These are phyloP conservation scores for Stramonita haemastoma DNA, from an alignment of 2,888 invertebrate species.

Conservation along the genomic window DNA sequence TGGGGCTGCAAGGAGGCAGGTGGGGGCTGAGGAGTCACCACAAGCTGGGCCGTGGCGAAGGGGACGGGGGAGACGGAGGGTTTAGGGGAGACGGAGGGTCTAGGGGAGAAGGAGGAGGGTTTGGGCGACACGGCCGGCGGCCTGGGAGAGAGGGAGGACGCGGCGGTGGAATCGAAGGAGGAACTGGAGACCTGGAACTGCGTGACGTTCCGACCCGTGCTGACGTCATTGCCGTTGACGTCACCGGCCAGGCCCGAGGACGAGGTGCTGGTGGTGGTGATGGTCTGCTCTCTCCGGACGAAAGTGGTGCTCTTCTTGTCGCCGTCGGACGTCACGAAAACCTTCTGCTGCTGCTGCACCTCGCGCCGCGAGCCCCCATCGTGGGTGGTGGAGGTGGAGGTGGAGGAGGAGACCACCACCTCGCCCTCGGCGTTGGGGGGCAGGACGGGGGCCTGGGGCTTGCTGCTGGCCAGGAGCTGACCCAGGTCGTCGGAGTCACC, in stretches of 20 bases:
- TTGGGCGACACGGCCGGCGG: conserved; percentile 21
- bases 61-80: conserved; percentile 10
- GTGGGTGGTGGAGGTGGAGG: conserved; percentile 41
- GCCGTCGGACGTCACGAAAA: conserved; percentile 46
- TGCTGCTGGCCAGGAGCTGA: conserved; percentile 43
- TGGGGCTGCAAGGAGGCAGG: background rate
- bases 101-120: conserved; percentile 7
- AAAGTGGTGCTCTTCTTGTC: conserved; percentile 50
- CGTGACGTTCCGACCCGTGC: background rate
- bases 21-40: background rate
- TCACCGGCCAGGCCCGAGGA: conserved; percentile 17
- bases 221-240: conserved; percentile 34
- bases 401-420: conserved; percentile 45
- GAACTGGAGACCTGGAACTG: background rate
- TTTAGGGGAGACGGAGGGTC: conserved; percentile 18
- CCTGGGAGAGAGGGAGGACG: background rate
- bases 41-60: background rate
- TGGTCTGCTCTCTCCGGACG: conserved; percentile 50
- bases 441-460: conserved; percentile 39
- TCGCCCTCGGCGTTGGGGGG: conserved; percentile 46
- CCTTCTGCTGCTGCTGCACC: conserved; percentile 45
- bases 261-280: conserved; percentile 36
- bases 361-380: conserved; percentile 47
- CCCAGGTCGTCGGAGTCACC: conserved; percentile 41
- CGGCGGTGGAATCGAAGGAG: background rate